A percentile compares a stretch with the other conserved stretches of the same genome.
phyloP scores from a whole-genome alignment of 1,140 invertebrate genomes.

The Plectus sambesii region DNA sequence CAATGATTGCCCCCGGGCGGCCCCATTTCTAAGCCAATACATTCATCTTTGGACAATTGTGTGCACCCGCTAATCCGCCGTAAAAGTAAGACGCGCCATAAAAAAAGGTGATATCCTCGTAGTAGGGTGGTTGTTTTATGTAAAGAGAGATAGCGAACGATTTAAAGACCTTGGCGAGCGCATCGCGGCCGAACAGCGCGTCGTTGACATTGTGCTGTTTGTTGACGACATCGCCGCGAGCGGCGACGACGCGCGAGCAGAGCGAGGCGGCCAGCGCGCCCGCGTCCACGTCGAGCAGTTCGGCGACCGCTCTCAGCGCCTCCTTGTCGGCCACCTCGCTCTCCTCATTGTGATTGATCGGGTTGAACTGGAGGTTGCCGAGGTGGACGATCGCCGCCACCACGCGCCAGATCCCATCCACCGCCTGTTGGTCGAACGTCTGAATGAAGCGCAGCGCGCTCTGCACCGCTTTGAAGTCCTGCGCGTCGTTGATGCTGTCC shows the following conservation, averaged over 20 bases:
- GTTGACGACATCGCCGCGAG: constrained; percentile 80
- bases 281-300: constrained; percentile 61
- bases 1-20: too few relatives aligned
- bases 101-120: neutral
- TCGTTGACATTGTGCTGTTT: constrained; percentile 73
- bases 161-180: constrained; percentile 66
- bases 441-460: constrained; percentile 59
- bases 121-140: constrained; percentile 11
- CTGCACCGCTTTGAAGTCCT: constrained; percentile 65
- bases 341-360: constrained; percentile 53
- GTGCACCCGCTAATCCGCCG: too few relatives aligned
- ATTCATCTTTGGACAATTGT: too few relatives aligned
- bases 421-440: constrained; percentile 65
- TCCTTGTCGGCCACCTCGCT: constrained; percentile 55
- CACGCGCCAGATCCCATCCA: constrained; percentile 73
- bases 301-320: constrained; percentile 56
- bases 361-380: constrained; percentile 62
- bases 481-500: constrained; percentile 48
- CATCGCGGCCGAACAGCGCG: constrained; percentile 78
- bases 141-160: constrained; percentile 15
- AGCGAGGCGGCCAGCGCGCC: constrained; percentile 63
- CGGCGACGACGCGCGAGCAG: constrained; percentile 74
- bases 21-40: too few relatives aligned
- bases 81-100: too few relatives aligned
- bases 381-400: constrained; percentile 77